Conservation (phyloP, 2,888 invertebrate genomes). For the Nowickia ferox region DNA sequence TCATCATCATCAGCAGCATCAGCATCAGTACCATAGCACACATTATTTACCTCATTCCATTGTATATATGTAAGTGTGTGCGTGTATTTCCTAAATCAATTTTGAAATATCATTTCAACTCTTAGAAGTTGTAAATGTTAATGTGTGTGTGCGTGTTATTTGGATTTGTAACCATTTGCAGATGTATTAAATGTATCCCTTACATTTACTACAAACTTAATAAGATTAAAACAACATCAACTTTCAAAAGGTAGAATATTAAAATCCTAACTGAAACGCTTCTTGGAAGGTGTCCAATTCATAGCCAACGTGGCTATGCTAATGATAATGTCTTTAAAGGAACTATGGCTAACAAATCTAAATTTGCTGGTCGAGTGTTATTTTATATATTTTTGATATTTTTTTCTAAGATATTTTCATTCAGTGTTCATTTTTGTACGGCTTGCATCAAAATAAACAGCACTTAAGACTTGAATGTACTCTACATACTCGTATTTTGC, state of each 20-base stretch:
- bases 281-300: slow-evolving; percentile 31
- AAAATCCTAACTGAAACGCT: slow-evolving; percentile 42
- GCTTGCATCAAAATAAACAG: background rate
- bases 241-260: slow-evolving; percentile 13
- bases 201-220: background rate
- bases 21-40: background rate
- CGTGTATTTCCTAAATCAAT: slow-evolving; percentile 1
- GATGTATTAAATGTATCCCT: slow-evolving; percentile 6
- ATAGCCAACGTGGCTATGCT: slow-evolving; percentile 34
- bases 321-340: slow-evolving; percentile 3
- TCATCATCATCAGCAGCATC: background rate
- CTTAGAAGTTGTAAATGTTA: background rate
- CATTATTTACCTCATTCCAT: background rate
- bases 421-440: background rate
- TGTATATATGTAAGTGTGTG: background rate
- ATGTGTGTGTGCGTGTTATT: background rate
- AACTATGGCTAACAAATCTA: background rate
- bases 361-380: slow-evolving; percentile 19
- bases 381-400: background rate
- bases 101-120: slow-evolving; percentile 19
- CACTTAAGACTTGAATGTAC: no score
- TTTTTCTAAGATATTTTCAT: background rate
- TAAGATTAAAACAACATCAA: slow-evolving; percentile 8
- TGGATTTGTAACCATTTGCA: background rate
- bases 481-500: no score